Evolutionary conservation across 2,888 invertebrate genomes (phyloP).

Genomic region (Desoria tigrina): DNA sequence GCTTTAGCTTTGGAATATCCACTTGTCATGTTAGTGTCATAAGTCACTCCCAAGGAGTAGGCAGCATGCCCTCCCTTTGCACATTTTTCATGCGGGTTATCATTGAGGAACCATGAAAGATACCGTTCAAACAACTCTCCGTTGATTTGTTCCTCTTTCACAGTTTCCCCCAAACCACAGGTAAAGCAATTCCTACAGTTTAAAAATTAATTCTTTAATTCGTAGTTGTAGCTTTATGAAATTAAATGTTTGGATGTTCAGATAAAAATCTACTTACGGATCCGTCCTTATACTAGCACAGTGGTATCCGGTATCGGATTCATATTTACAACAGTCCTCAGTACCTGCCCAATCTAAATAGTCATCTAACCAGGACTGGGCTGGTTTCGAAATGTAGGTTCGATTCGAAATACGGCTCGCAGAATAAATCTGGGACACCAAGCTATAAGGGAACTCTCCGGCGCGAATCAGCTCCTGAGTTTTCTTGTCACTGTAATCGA

Average conservation of each 20-base stretch:
- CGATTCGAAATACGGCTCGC: constrained; percentile 55
- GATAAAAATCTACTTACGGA: constrained; percentile 16
- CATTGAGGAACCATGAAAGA: constrained; percentile 77
- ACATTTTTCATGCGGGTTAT: constrained; percentile 74
- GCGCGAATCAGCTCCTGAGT: constrained; percentile 59
- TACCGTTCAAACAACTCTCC: constrained; percentile 71
- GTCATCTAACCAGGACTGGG: constrained; percentile 94
- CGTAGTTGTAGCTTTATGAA: neutral
- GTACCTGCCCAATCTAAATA: constrained; percentile 83
- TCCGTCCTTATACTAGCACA: constrained; percentile 37
- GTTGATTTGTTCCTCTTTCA: constrained; percentile 57
- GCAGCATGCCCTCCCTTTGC: constrained; percentile 67
- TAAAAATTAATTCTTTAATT: neutral
- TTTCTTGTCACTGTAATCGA: constrained; percentile 58
- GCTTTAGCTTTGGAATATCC: constrained; percentile 61
- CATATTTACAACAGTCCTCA: constrained; percentile 43
- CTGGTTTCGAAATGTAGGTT: constrained; percentile 81
- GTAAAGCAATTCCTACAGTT: constrained; percentile 21
- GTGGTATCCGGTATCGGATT: constrained; percentile 31
- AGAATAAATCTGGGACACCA: constrained; percentile 55
- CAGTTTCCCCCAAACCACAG: constrained; percentile 10
- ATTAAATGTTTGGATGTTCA: neutral
- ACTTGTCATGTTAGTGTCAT: constrained; percentile 18
- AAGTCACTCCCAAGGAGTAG: constrained; percentile 65
- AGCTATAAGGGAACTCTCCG: constrained; percentile 54